Evolutionary conservation across 2,888 invertebrate genomes (phyloP), one percentile per base, ranked within the genome.

Genomic region (Dyspetes luteomarginatus): DNA sequence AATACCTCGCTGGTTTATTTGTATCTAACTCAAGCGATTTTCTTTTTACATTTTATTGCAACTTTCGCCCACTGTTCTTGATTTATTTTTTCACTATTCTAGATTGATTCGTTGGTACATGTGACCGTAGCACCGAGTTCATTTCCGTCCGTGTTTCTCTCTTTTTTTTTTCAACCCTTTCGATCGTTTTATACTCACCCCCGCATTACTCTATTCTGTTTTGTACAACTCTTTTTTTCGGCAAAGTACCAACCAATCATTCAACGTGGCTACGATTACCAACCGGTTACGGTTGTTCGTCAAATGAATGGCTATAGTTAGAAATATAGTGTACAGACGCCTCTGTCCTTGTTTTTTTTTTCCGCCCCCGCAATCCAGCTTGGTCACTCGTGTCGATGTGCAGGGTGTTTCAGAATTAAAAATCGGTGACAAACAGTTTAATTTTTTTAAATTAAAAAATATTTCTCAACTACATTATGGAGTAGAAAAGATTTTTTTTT

Each of bases 251-350:
- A 7, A 50, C 24, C 71, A 36, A 50, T 71, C 50, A 50, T 60
- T 71, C 58, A 60, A 50, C 60, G 71, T 24, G n/a, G 30, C 58
- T n/a, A 71, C 58, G 50, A 71, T 71, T 71, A 71, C 71, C 71
- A 30, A 50, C 48, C 50, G 50, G 71, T 60, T 71, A 71, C 71
- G 48, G 48, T 50, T 60, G 71, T 71, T 71, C 71, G 50, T 50
- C 71, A 71, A 60, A 71, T 48, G 60, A 71, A 71, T 60, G 36
- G 48, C 71, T 50, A n/a, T n/a, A 60, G 71, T 71, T 71, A 60
- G 58, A n/a, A 48, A 50, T 36, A 60, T 60, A 71, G 36, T n/a
- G 60, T 22, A 56, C 36, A 36, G 58, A 3, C 3, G 4, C 24
- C 41, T 12, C n/a, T 12, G 24, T 26, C 17, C 7, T 15, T 1